phyloP scores from a whole-genome alignment of 1,140 invertebrate genomes.

The Nixonia krombeini region DNA sequence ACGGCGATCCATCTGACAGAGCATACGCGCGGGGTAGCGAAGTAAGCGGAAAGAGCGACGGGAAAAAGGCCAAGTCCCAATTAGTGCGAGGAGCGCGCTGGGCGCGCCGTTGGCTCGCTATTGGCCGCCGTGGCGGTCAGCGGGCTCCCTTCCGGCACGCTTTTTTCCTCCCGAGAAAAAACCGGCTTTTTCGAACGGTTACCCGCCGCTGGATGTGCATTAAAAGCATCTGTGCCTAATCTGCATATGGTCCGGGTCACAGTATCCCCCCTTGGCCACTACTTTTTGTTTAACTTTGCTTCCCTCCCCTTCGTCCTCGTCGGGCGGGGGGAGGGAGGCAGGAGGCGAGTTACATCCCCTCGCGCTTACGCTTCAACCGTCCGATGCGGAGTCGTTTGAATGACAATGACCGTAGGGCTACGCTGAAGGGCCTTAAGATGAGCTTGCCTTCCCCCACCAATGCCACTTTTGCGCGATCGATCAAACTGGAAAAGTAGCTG shows the following conservation, averaged over 20 bases:
- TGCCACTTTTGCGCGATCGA: conserved; percentile 32
- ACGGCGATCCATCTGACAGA: conserved; percentile 40
- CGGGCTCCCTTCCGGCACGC: conserved; percentile 37
- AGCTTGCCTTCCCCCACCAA: conserved; percentile 25
- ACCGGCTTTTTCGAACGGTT: conserved; percentile 62
- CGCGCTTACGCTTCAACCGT: conserved; percentile 63
- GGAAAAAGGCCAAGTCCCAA: conserved; percentile 23
- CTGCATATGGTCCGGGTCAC: conserved; percentile 67
- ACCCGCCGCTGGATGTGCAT: conserved; percentile 28
- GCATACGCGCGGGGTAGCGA: conserved; percentile 33
- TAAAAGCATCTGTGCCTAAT: conserved; percentile 65
- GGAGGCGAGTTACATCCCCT: too few relatives aligned
- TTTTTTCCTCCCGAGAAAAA: conserved; percentile 53
- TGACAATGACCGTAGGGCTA: conserved; percentile 57
- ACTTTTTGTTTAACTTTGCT: conserved; percentile 55
- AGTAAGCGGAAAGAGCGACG: conserved; percentile 32
- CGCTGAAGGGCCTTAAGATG: conserved; percentile 30
- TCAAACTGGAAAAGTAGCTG: conserved; percentile 47
- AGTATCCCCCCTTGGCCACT: conserved; percentile 53
- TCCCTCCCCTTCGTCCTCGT: too few relatives aligned
- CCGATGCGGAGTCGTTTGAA: conserved; percentile 60
- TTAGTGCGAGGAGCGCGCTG: conserved; percentile 15
- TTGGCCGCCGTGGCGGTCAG: conserved; percentile 25
- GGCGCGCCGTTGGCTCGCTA: conserved; percentile 13
- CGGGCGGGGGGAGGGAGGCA: too few relatives aligned